phyloP scores from a whole-genome alignment of 2,797 vertebrate species.

The Pangasius djambal region DNA sequence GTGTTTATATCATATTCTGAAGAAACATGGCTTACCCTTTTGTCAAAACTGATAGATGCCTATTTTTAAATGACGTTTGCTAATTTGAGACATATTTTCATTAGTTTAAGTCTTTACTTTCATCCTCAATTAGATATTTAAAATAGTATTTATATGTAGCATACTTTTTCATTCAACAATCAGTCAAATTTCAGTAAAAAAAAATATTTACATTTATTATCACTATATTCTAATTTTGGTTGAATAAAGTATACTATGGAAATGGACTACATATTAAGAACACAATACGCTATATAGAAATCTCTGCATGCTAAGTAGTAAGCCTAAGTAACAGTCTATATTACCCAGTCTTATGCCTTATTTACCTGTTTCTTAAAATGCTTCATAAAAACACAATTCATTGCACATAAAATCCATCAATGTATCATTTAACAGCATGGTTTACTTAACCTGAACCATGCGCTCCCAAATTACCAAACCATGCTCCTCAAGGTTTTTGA shows the following conservation, averaged over 20 bases:
- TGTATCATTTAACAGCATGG: neutral
- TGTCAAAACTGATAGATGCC: neutral
- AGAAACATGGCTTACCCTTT: neutral
- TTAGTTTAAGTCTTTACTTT: neutral
- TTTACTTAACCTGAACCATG: neutral
- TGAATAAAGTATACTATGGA: neutral
- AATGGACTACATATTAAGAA: neutral
- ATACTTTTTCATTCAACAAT: neutral
- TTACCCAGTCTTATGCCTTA: neutral
- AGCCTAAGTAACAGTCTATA: neutral
- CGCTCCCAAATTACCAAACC: neutral
- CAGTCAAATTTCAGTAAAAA: neutral
- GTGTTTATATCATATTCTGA: neutral
- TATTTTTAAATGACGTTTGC: neutral
- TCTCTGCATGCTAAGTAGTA: neutral
- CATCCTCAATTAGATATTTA: neutral
- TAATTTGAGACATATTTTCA: neutral
- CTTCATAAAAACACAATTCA: neutral
- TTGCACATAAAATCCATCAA: neutral
- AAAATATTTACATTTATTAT: neutral
- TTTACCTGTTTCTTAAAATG: neutral
- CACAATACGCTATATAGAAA: neutral
- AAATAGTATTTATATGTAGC: neutral
- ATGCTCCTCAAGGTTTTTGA: neutral
- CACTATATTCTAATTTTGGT: neutral